These are phyloP conservation scores for Galerucella calmariensis DNA, from an alignment of 2,888 invertebrate species.

Conservation along the genomic window DNA sequence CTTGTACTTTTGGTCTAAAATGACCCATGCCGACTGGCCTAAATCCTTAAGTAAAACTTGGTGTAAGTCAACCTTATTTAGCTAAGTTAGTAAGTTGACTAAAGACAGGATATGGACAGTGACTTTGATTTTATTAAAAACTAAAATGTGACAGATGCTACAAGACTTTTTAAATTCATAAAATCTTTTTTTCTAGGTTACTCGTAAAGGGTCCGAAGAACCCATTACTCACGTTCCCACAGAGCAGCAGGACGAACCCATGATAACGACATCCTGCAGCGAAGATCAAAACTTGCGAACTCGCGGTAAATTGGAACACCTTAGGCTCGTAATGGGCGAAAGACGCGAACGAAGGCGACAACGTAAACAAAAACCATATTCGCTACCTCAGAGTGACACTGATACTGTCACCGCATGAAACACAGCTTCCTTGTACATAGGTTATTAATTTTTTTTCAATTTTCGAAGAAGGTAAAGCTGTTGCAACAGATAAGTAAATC, in stretches of 20 bases:
- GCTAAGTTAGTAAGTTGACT: no score
- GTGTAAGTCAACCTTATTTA: no score
- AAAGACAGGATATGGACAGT: no score
- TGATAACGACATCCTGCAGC: slow-evolving; percentile 49
- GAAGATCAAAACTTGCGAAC: slow-evolving; percentile 66
- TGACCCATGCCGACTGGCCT: no score
- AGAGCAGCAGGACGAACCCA: slow-evolving; percentile 58
- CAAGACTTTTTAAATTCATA: background rate
- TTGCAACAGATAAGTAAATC: slow-evolving; percentile 10
- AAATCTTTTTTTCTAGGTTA: slow-evolving; percentile 23
- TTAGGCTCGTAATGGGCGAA: slow-evolving; percentile 91
- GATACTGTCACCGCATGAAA: slow-evolving; percentile 63
- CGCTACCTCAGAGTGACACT: slow-evolving; percentile 65
- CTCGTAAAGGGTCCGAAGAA: slow-evolving; percentile 53
- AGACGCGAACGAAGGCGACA: slow-evolving; percentile 85
- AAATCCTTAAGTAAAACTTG: no score
- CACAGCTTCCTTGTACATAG: slow-evolving; percentile 47
- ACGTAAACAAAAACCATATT: slow-evolving; percentile 79
- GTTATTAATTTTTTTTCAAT: slow-evolving; percentile 35
- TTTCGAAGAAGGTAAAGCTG: slow-evolving; percentile 21
- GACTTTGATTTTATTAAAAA: no score
- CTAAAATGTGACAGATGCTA: no score
- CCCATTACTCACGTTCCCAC: slow-evolving; percentile 61
- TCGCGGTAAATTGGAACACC: slow-evolving; percentile 83
- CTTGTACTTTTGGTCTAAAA: no score